Base-by-base conservation (phyloP, 2,797 vertebrate species). In the Spatula clypeata region DNA sequence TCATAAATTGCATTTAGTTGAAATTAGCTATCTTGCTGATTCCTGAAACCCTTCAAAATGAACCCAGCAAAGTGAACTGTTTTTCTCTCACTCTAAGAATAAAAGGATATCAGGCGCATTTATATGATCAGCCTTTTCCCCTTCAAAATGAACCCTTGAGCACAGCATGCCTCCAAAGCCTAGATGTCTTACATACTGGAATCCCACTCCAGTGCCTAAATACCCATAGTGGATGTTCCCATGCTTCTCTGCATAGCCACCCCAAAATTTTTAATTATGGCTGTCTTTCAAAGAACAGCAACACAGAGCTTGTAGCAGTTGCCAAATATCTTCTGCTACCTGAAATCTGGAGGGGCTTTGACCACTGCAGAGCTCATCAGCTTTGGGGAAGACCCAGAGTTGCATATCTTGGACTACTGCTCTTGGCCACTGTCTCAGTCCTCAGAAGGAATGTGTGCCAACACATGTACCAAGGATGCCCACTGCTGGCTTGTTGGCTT, bases 1-100 rank as follows among this genome's bases (percentile, higher is more conserved):
- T 73, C 45, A 82, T 36, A 86, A 88, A 73, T 66, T 20, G 27
- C 14, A 86, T 88, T 73, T 32, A 51, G 42, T n/a, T 87, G 55
- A 6, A 53, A 5, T 55, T 44, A 61, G 9, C 31, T 67, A 44
- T 51, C 36, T 57, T 70, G 12, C 26, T 31, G 57, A 6, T 58
- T 81, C 45, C 69, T 45, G 24, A 75, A 47, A 21, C 2, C 7
- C 15, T 73, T 87, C 32, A 21, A 69, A 64, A 90, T 8, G 1
- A 47, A 26, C 2, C 8, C 12, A 66, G 88, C 34, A 19, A 64
- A 61, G 87, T 8, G 1, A 53, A 34, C 15, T 45, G n/a, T 13
- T 82, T 47, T 57, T 67, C 20, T 61, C 15, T 45, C 26, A 60
- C 11, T 74, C 23, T 51, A 55, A 49, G 61, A 89, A 31, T 58